These are phyloP conservation scores for Osmerus eperlanus DNA, from an alignment of 2,113 vertebrate species.

Conservation along the genomic window DNA sequence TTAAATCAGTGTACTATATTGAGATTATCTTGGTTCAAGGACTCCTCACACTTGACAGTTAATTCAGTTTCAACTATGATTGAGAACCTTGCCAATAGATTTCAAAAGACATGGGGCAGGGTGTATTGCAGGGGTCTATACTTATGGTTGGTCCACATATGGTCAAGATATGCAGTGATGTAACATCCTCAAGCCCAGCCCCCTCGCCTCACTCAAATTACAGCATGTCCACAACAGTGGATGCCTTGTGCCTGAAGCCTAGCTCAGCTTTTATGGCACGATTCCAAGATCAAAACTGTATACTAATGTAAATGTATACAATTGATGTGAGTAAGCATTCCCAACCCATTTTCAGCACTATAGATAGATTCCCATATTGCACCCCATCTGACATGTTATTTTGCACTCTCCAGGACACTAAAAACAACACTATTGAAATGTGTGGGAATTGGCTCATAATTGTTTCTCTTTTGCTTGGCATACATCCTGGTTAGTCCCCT, in stretches of 20 bases:
- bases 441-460: neutral
- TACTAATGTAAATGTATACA: neutral
- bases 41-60: too few species aligned
- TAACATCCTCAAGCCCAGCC: constrained; percentile 12
- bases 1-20: too few species aligned
- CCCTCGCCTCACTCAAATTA: constrained; percentile 29
- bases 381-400: too few species aligned
- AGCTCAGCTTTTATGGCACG: constrained; percentile 13
- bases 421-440: neutral
- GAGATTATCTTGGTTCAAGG: too few species aligned
- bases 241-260: constrained; percentile 11
- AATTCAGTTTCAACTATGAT: too few species aligned
- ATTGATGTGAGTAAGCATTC: neutral
- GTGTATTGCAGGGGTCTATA: neutral
- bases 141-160: constrained; percentile 19
- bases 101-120: too few species aligned
- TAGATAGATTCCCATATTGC: too few species aligned
- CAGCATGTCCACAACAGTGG: constrained; percentile 26
- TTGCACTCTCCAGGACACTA: too few species aligned
- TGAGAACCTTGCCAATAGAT: too few species aligned
- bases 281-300: neutral
- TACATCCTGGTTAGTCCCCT: constrained; percentile 42
- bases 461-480: constrained; percentile 6
- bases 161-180: constrained; percentile 41
- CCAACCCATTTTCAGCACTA: too few species aligned